A percentile compares a stretch with the other conserved stretches of the same genome.
phyloP scores from a whole-genome alignment of 2,888 invertebrate genomes.

The Odontothrips loti region DNA sequence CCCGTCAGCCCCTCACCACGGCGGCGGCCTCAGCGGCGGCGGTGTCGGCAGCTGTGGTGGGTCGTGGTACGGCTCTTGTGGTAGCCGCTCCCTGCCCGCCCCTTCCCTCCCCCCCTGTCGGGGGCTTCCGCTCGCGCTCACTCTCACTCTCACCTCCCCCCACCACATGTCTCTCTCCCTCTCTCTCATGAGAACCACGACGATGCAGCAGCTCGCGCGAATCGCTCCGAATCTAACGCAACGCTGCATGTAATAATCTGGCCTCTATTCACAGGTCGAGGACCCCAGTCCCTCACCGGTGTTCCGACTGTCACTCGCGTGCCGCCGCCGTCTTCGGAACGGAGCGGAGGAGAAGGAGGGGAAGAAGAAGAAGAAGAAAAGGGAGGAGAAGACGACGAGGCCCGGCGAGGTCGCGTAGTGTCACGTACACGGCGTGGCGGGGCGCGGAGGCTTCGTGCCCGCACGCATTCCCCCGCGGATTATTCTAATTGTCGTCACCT shows the following conservation, averaged over 20 bases:
- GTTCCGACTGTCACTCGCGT: background rate
- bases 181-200: no score
- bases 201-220: background rate
- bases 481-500: background rate
- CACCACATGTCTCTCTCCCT: background rate
- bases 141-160: background rate
- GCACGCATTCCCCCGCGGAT: background rate
- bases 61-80: background rate
- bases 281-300: no score
- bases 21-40: no score
- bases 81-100: background rate
- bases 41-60: no score
- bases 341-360: no score
- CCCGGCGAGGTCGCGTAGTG: background rate
- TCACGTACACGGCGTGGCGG: slow-evolving; percentile 1
- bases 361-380: no score
- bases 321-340: background rate
- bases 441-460: background rate
- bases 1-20: no score
- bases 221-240: background rate
- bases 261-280: background rate
- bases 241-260: no score
- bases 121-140: background rate
- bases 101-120: background rate
- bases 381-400: no score